Base-by-base conservation (phyloP, 2,113 vertebrate species). In the Neotragus pygmaeus region DNA sequence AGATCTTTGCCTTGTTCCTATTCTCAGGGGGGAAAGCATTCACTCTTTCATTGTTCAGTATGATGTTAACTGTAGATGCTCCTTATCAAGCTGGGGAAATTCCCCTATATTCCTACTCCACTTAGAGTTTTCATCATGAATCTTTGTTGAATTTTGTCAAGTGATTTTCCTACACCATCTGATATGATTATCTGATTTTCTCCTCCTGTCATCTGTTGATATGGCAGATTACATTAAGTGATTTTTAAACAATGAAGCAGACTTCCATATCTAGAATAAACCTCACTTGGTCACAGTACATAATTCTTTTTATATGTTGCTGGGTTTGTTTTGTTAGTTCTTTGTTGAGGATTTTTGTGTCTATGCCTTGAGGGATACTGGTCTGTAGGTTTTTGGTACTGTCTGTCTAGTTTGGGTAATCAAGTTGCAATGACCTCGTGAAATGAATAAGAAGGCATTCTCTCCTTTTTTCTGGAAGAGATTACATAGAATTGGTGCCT, bases 401-500 rank as follows among this genome's bases (percentile, higher is more conserved):
- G 17, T 39, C 49, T 81, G 39, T 66, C 16, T 92, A 45, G 81
- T 90, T 91, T 91, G 39, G 43, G 51, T 70, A 88, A 70, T 70
- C 45, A 88, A 93, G 45, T 45, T 88, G 88, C 53, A 62, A 36
- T 75, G 57, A 43, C 77, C 83, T 88, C n/a, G 15, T 87, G 87
- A 91, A 94, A 93, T 83, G 53, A 95, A 47, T 45, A 77, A 17
- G 28, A 15, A 90, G 19, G 17, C 9, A 85, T 80, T 85, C 36
- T 36, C 3, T 73, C 75, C 53, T 84, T 51, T 85, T 93, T 95
- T 93, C 90, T 97, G 15, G 33, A 90, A 95, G 55, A 93, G n/a
- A 64, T 30, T 82, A 78, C 39, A 6, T 70, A 91, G 82, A 82
- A 82, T 66, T 92, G 51, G 49, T 78, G 23, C 23, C 87, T 45